phyloP scores from a whole-genome alignment of 2,113 vertebrate species.

The Chaenocephalus aceratus region DNA sequence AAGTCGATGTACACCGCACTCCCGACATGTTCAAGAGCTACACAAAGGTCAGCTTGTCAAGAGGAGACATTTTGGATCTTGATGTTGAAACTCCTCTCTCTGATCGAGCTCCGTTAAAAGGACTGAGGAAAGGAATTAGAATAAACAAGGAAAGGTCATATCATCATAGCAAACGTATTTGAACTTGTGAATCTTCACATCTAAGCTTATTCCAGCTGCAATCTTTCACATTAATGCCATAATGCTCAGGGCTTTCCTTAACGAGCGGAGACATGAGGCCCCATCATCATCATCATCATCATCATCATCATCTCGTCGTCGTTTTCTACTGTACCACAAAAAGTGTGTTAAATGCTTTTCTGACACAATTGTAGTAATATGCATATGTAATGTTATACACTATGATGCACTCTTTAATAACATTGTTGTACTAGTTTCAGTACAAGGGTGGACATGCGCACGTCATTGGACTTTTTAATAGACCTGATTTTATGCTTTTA shows the following conservation, averaged over 20 bases:
- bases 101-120: slow-evolving; percentile 9
- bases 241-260: no score
- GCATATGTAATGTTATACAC: no score
- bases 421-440: no score
- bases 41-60: slow-evolving; percentile 53
- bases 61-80: slow-evolving; percentile 34
- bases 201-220: slow-evolving; percentile 11
- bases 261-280: no score
- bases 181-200: slow-evolving; percentile 22
- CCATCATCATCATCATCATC: slow-evolving; percentile 28
- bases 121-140: slow-evolving; percentile 34
- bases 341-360: neutral
- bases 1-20: slow-evolving; percentile 33
- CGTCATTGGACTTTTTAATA: no score
- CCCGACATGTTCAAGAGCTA: slow-evolving; percentile 8
- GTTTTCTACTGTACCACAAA: neutral
- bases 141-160: slow-evolving; percentile 41
- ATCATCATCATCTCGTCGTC: no score
- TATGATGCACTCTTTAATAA: no score
- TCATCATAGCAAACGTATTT: slow-evolving; percentile 19
- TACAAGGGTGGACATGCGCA: neutral
- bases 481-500: no score
- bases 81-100: slow-evolving; percentile 29
- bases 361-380: neutral
- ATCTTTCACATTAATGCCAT: slow-evolving; percentile 11